Evolutionary conservation across 1,140 invertebrate species (phyloP).

Genomic region (Drosophila littoralis): DNA sequence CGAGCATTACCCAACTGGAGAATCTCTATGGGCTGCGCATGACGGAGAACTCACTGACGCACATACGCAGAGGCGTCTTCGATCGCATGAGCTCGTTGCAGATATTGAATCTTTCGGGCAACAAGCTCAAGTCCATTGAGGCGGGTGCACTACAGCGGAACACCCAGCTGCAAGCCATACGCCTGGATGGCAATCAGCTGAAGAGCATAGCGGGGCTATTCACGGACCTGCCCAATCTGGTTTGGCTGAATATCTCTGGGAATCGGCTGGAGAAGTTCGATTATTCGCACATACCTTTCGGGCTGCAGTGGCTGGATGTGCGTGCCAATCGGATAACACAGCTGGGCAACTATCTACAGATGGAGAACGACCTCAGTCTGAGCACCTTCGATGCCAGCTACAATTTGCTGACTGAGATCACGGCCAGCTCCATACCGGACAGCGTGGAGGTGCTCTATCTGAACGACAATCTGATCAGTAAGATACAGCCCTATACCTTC

Average conservation of each 20-base stretch:
- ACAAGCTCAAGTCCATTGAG: conserved; percentile 94
- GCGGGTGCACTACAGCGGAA: conserved; percentile 93
- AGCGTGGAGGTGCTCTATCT: conserved; percentile 93
- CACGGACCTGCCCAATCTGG: conserved; percentile 92
- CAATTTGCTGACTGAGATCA: conserved; percentile 94
- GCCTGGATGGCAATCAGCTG: conserved; percentile 94
- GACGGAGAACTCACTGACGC: conserved; percentile 95
- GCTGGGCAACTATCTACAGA: conserved; percentile 95
- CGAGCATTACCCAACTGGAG: conserved; percentile 91
- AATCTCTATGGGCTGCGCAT: conserved; percentile 92
- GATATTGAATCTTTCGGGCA: conserved; percentile 94
- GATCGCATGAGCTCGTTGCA: conserved; percentile 92
- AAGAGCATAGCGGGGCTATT: conserved; percentile 94
- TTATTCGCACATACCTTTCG: conserved; percentile 95
- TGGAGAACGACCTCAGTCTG: conserved; percentile 92
- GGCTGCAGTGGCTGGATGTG: conserved; percentile 95
- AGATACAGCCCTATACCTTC: conserved; percentile 96
- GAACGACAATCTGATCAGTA: conserved; percentile 93
- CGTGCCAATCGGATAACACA: conserved; percentile 94
- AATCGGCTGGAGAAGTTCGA: conserved; percentile 95
- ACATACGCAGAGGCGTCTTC: conserved; percentile 93
- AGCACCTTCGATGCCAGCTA: conserved; percentile 94
- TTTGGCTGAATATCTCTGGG: conserved; percentile 96
- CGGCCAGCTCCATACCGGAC: conserved; percentile 93
- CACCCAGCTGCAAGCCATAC: conserved; percentile 92